phyloP scores from a whole-genome alignment of 2,113 vertebrate species.

The Notiomystis cincta region DNA sequence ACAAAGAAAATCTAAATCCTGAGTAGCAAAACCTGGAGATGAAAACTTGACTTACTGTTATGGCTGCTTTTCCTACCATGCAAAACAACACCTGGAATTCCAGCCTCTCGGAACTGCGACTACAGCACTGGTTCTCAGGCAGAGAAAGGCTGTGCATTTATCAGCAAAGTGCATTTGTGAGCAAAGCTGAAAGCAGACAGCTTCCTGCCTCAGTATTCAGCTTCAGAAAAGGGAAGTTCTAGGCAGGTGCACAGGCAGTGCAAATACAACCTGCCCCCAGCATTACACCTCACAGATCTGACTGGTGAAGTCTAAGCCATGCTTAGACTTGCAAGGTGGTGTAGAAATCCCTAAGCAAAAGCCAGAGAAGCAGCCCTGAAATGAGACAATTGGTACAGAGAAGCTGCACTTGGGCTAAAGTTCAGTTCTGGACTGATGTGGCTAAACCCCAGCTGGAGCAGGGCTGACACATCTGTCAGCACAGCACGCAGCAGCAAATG shows the following conservation, averaged over 20 bases:
- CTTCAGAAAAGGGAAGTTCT: not conserved
- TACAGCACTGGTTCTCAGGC: not conserved
- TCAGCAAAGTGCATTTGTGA: not conserved
- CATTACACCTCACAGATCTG: not conserved
- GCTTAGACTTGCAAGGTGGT: not conserved
- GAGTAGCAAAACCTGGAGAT: not conserved
- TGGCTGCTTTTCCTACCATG: not conserved
- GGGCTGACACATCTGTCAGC: not conserved
- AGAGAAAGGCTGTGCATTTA: not conserved
- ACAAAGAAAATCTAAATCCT: not conserved
- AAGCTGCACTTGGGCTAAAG: not conserved
- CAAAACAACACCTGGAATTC: not conserved
- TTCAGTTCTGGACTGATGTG: not conserved
- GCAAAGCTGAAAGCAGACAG: not conserved
- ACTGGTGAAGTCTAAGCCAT: not conserved
- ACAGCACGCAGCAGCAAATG: not conserved
- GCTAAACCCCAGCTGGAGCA: not conserved
- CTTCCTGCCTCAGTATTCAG: not conserved
- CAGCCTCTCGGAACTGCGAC: rapidly evolving
- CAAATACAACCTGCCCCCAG: not conserved
- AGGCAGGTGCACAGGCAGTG: not conserved
- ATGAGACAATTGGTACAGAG: not conserved
- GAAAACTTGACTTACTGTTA: not conserved
- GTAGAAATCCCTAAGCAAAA: not conserved
- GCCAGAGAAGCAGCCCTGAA: not conserved